Base-by-base conservation (phyloP, 1,140 invertebrate genomes). In the Catajapyx aquilonaris region DNA sequence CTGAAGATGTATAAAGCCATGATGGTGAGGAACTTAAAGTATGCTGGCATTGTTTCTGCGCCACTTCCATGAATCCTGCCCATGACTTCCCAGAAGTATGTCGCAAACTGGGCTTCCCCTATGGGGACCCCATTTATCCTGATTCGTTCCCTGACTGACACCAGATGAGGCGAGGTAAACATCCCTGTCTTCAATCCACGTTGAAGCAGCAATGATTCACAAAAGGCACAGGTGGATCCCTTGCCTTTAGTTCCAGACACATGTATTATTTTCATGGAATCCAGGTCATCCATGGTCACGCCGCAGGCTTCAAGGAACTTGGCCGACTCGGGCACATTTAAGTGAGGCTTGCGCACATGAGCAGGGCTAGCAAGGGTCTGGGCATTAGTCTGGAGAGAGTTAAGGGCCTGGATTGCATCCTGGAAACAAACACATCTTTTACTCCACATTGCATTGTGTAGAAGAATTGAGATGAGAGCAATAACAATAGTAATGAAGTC, bases 21-120 rank as follows among this genome's bases (percentile, higher is more conserved):
- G 11, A 96, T 62, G 1, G 91, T 96, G 0, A 97, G 56, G 54
- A 97, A 96, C 39, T 76, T 71, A 59, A 98, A 99, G 56, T 95
- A 99, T 5, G 71, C 61, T 1, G 94, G 94, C 77, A 95, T 84
- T 23, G 9, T 43, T 48, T 41, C 45, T 43, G 62, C 60, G 48
- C 64, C 67, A 15, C 50, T 41, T 2, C 54, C 42, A 9, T 64
- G 45, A 15, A 93, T 48, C 7, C 50, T 52, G 32, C 73, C 62
- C 50, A 84, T 90, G 11, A 93, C 68, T 38, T 69, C 56, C 71
- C 81, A 87, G 56, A 98, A 97, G 49, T 83, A 68, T 4, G 68
- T 44, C 0, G 71, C 60, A 59, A 99, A 99, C 42, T 66, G 52
- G 0, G 68, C 55, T 48, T 80, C 66, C 16, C 61, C 61, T 33